These are phyloP conservation scores for Ferrisia virgata DNA, from an alignment of 2,888 invertebrate species.

Conservation along the genomic window DNA sequence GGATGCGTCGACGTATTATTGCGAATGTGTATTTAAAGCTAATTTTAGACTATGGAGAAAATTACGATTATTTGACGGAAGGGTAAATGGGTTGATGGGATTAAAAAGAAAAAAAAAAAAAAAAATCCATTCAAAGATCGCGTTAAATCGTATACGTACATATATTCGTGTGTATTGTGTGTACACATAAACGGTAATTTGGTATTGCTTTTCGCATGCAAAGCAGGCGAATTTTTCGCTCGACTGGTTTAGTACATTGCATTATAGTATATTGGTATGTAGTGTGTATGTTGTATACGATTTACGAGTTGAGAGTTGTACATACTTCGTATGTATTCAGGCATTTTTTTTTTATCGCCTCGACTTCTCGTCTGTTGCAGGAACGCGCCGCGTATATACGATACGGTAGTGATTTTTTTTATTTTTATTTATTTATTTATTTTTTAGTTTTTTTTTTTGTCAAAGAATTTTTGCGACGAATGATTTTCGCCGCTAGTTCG, in stretches of 20 bases:
- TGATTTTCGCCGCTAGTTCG: background rate
- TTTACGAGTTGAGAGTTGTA: background rate
- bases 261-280: background rate
- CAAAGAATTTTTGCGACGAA: background rate
- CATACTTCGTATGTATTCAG: background rate
- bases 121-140: background rate
- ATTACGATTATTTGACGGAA: background rate
- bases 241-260: background rate
- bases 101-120: background rate
- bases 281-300: background rate
- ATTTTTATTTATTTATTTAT: too few species aligned
- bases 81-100: background rate
- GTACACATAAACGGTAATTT: background rate
- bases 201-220: background rate
- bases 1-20: background rate
- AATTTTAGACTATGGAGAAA: background rate
- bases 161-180: too few species aligned
- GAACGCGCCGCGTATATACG: background rate
- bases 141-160: background rate
- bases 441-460: too few species aligned
- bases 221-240: slow-evolving; percentile 12
- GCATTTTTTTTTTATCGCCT: background rate
- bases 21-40: background rate
- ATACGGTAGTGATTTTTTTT: background rate
- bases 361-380: background rate